These are phyloP conservation scores for Cnemophilus loriae DNA, from an alignment of 2,113 vertebrate genomes.

Conservation along the genomic window DNA sequence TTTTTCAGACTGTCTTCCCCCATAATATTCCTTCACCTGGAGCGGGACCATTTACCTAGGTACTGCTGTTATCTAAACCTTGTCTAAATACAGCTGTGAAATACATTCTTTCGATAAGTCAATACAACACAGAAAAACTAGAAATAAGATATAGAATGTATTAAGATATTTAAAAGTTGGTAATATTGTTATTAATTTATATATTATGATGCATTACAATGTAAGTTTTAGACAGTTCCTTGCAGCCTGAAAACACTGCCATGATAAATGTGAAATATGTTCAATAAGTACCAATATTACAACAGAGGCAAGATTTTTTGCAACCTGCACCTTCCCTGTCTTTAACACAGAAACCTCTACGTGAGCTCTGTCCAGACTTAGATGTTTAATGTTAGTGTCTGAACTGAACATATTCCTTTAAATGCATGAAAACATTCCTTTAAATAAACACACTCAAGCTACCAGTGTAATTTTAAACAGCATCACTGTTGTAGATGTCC, in stretches of 20 bases:
- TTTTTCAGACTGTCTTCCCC: neutral
- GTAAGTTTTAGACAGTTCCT: neutral
- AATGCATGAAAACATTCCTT: conserved; percentile 9
- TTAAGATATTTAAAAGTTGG: neutral
- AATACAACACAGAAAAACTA: neutral
- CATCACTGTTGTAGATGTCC: neutral
- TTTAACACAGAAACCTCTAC: neutral
- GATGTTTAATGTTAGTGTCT: neutral
- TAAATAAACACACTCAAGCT: neutral
- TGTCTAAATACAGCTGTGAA: neutral
- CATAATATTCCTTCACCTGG: neutral
- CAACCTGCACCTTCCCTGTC: neutral
- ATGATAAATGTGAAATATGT: neutral
- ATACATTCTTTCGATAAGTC: neutral
- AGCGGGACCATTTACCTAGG: neutral
- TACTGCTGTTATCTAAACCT: neutral
- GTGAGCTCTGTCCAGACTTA: neutral
- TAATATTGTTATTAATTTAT: neutral
- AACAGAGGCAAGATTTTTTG: neutral
- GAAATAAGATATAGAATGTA: neutral
- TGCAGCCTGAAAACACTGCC: neutral
- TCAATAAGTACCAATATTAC: neutral
- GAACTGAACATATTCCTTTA: neutral
- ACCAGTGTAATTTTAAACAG: conserved; percentile 35
- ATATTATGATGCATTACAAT: neutral